Percentiles rank a stretch among this genome's conserved stretches.
Evolutionary conservation across 30 jellyfish, hydroid and myxozoan genomes (phyloP).

Genomic region (Aurelia sp.): DNA sequence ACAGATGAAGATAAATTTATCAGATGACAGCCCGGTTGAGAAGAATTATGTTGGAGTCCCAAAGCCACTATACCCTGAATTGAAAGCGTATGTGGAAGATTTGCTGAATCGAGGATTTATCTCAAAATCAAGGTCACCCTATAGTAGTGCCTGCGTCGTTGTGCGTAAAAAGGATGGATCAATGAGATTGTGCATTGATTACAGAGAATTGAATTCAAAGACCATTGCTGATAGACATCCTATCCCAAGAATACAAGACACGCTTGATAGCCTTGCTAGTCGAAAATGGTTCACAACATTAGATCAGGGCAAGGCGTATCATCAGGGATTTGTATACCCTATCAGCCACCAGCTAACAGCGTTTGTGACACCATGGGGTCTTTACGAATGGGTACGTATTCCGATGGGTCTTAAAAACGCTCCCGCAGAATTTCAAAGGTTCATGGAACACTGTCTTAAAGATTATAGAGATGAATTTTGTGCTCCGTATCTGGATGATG

Average conservation of each 20-base stretch:
- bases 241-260: conserved; percentile 40
- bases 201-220: conserved; percentile 16
- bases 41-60: conserved; percentile 24
- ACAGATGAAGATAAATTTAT: conserved; percentile 17
- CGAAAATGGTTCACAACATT: conserved; percentile 39
- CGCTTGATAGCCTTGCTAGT: conserved; percentile 24
- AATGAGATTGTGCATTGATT: conserved; percentile 35
- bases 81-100: conserved; percentile 26
- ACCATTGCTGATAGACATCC: conserved; percentile 31
- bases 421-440: no score
- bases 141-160: conserved; percentile 30
- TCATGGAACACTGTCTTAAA: no score
- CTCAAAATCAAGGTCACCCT: neutral
- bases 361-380: no score
- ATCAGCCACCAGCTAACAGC: no score
- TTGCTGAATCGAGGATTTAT: conserved; percentile 44
- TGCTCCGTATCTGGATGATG: no score
- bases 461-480: no score
- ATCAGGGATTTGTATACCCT: no score
- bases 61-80: conserved; percentile 18
- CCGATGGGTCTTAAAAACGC: no score
- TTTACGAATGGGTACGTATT: no score
- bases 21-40: conserved; percentile 31
- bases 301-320: conserved; percentile 48
- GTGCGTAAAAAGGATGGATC: conserved; percentile 30